These are phyloP conservation scores for Myanophis thanlyinensis DNA, from an alignment of 2,113 vertebrate genomes.

Conservation along the genomic window DNA sequence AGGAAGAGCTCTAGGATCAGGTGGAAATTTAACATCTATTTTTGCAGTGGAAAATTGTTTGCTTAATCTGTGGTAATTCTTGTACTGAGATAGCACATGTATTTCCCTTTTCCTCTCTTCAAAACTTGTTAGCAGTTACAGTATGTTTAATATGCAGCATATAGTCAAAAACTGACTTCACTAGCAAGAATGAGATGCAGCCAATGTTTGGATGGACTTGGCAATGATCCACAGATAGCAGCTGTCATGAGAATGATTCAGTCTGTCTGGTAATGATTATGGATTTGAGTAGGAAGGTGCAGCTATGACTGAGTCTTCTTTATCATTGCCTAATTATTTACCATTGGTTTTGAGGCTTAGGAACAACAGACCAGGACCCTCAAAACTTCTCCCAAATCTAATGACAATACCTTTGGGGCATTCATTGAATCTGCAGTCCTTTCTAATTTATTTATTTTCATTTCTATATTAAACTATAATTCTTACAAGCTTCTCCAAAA, in stretches of 20 bases:
- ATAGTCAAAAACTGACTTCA: background rate
- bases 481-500: background rate
- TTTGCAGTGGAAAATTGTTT: background rate
- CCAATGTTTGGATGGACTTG: background rate
- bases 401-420: background rate
- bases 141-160: background rate
- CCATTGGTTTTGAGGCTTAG: background rate
- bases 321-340: background rate
- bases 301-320: background rate
- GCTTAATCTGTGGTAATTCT: background rate
- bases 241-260: background rate
- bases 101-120: background rate
- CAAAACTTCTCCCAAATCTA: background rate
- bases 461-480: background rate
- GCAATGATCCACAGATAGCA: background rate
- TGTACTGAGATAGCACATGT: background rate
- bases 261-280: background rate
- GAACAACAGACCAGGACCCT: background rate
- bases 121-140: background rate
- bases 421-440: background rate
- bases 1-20: background rate
- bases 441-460: background rate
- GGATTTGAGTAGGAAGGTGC: background rate
- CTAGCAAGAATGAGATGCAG: rapidly evolving
- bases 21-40: background rate